These are phyloP conservation scores for Harpagifer antarcticus DNA, from an alignment of 2,797 vertebrate species.

Conservation along the genomic window DNA sequence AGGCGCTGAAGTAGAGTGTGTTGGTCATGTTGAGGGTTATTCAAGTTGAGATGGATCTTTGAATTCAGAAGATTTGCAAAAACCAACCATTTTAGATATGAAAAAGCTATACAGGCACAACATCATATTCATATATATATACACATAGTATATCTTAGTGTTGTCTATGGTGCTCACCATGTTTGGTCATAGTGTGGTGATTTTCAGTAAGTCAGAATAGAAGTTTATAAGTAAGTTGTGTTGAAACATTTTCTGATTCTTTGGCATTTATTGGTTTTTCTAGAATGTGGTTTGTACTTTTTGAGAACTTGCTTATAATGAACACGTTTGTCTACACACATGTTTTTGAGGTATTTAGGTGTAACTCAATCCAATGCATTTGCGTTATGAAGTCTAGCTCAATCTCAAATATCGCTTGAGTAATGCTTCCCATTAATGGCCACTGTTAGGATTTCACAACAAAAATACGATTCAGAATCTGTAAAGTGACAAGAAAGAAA, in stretches of 20 bases:
- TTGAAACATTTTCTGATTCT: background rate
- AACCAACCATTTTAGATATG: no score
- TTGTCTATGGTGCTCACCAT: slow-evolving; percentile 27
- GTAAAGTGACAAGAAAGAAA: background rate
- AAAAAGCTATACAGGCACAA: background rate
- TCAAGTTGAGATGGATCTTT: background rate
- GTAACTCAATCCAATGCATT: background rate
- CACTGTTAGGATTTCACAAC: no score
- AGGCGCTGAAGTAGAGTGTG: background rate
- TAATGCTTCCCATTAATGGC: background rate
- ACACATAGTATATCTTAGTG: no score
- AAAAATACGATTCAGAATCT: background rate
- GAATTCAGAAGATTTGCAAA: no score
- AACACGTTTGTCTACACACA: no score
- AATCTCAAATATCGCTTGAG: background rate
- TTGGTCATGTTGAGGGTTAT: background rate
- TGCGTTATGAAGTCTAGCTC: background rate
- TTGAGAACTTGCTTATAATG: no score
- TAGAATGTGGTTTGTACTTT: background rate
- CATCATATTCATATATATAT: no score
- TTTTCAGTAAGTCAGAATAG: background rate
- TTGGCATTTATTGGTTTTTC: no score
- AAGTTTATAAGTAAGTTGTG: no score
- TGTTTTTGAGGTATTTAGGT: background rate
- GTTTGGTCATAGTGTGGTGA: background rate